Base-by-base conservation (phyloP, 2,888 invertebrate species). In the Phyllotreta cruciferae region DNA sequence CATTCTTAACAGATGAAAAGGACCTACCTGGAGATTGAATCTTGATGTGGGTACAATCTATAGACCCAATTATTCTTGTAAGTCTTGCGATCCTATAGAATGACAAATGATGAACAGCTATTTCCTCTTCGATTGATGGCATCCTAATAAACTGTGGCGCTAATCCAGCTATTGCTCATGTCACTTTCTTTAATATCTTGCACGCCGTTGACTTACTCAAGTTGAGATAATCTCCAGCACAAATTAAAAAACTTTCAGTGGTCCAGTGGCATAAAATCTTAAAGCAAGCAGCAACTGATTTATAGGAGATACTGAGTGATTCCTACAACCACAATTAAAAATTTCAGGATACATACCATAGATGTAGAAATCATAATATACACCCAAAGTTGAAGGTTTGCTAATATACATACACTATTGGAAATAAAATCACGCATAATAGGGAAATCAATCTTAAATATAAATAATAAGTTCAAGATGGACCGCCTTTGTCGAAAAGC, bases 141-240 rank as follows among this genome's bases (percentile, higher is more conserved):
- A 56, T 56, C 14, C 39, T 35, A 44, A 42, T 55, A n/a, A 39
- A 54, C 9, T 13, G 4, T n/a, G n/a, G n/a, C n/a, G n/a, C n/a
- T n/a, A n/a, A n/a, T n/a, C n/a, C n/a, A 38, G 54, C 54, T n/a
- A 39, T 38, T 39, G 39, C 54, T 9, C 14, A 0, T 6, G 41
- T 55, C n/a, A 55, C 42, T 41, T 55, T 55, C 37, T 55, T 41
- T 38, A 42, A 35, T 41, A 55, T 55, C 34, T 38, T 41, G 10
- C 54, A 54, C 3, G 41, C 41, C 9, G 39, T 24, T 41, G 54
- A 41, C 41, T 54, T 54, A 34, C 13, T 54, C 9, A 54, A 7
- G 41, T 54, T 54, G 10, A 54, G 10, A 13, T 41, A 37, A 35
- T 53, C 53, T 52, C 52, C 52, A 6, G 13, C 41, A 41, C 24